These are phyloP conservation scores for Metalampra italica DNA, from an alignment of 2,888 invertebrate genomes.

Conservation along the genomic window DNA sequence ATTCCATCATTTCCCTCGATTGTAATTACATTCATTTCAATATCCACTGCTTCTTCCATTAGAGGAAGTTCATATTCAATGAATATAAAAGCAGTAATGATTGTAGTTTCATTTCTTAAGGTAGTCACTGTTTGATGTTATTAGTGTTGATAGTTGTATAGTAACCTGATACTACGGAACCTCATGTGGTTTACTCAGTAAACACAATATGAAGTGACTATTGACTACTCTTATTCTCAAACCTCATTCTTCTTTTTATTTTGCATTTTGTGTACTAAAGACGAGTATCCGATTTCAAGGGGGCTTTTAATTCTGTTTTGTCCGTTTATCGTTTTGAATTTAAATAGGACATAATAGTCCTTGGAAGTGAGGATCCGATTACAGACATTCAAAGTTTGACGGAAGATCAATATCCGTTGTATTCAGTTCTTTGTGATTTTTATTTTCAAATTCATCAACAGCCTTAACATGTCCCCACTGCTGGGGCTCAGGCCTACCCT, in stretches of 20 bases:
- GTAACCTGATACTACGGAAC: constrained; percentile 68
- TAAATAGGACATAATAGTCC: constrained; percentile 59
- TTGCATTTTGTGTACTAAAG: constrained; percentile 63
- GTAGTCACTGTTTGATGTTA: constrained; percentile 14
- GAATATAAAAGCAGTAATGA: constrained; percentile 24
- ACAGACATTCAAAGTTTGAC: constrained; percentile 50
- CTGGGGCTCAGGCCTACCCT: no score
- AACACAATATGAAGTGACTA: constrained; percentile 77
- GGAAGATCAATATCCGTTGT: constrained; percentile 38
- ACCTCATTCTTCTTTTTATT: constrained; percentile 54
- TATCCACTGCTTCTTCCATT: constrained; percentile 32
- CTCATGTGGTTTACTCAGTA: constrained; percentile 69
- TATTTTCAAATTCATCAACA: no score
- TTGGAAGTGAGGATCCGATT: constrained; percentile 45
- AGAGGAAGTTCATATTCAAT: not conserved
- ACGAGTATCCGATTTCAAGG: constrained; percentile 63
- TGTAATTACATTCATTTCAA: constrained; percentile 7
- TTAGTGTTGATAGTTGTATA: constrained; percentile 24
- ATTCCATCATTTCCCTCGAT: constrained; percentile 10
- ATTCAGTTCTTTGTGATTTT: not conserved
- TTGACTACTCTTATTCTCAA: constrained; percentile 74
- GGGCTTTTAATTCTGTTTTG: constrained; percentile 44
- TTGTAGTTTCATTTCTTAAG: constrained; percentile 7
- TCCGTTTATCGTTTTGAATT: constrained; percentile 34
- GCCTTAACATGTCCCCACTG: no score